phyloP scores from a whole-genome alignment of 2,888 invertebrate genomes.

The Seira musarum region DNA sequence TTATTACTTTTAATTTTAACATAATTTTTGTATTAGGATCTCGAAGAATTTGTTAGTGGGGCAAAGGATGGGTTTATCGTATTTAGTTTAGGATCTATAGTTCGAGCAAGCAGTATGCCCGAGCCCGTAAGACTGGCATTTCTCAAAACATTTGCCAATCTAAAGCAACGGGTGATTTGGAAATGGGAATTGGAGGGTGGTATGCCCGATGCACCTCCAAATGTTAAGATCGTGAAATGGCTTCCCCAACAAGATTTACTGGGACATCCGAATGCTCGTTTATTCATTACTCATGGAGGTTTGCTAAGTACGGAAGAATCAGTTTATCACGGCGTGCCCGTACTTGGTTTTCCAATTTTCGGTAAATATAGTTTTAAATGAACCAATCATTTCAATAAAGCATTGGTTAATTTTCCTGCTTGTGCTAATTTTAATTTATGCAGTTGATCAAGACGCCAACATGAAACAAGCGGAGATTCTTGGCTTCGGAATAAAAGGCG shows the following conservation, averaged over 20 bases:
- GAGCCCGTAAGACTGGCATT: slow-evolving; percentile 75
- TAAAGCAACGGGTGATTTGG: slow-evolving; percentile 80
- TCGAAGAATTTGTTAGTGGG: slow-evolving; percentile 70
- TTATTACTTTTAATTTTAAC: too few species aligned
- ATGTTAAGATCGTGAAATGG: slow-evolving; percentile 57
- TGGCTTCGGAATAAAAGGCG: slow-evolving; percentile 75
- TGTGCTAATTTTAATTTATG: too few species aligned
- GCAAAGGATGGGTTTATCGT: too few species aligned
- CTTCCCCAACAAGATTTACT: slow-evolving; percentile 44
- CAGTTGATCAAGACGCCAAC: slow-evolving; percentile 44
- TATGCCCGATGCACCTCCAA: slow-evolving; percentile 71
- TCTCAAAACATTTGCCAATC: slow-evolving; percentile 75
- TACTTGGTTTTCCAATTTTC: slow-evolving; percentile 73
- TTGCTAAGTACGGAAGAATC: slow-evolving; percentile 28
- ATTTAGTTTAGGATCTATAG: slow-evolving; percentile 56
- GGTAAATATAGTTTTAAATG: slow-evolving; percentile 71
- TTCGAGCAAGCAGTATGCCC: slow-evolving; percentile 71
- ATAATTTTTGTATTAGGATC: slow-evolving; percentile 75
- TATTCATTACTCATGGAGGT: slow-evolving; percentile 45
- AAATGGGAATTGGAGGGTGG: slow-evolving; percentile 80
- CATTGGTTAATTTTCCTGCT: too few species aligned
- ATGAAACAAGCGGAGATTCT: slow-evolving; percentile 74
- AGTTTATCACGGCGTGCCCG: slow-evolving; percentile 70
- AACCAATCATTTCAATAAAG: not conserved
- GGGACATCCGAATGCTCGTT: slow-evolving; percentile 71